These are phyloP conservation scores for Trimorus sp. DNA, from an alignment of 2,888 invertebrate species.

Conservation along the genomic window DNA sequence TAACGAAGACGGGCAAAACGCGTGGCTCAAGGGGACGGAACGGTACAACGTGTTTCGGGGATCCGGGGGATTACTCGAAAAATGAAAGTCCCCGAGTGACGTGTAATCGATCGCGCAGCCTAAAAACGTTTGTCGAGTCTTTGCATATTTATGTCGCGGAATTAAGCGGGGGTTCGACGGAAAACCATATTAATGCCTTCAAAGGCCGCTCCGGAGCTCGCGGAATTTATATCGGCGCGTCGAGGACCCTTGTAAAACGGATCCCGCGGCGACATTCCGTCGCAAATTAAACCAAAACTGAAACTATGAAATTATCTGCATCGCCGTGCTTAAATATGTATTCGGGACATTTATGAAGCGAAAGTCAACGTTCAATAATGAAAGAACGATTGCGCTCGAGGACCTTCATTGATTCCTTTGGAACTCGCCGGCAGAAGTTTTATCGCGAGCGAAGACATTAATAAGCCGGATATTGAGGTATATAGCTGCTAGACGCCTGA, in stretches of 20 bases:
- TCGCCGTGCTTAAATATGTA: constrained; percentile 14
- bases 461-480: too few relatives aligned
- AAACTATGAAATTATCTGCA: constrained; percentile 13
- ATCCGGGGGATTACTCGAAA: constrained; percentile 29
- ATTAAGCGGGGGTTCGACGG: constrained; percentile 6
- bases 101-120: constrained; percentile 37
- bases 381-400: constrained; percentile 8
- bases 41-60: too few relatives aligned
- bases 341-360: constrained; percentile 14
- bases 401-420: constrained; percentile 12
- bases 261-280: too few relatives aligned
- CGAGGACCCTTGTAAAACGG: constrained; percentile 8
- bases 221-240: too few relatives aligned
- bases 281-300: constrained; percentile 18
- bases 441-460: too few relatives aligned
- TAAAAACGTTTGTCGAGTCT: constrained; percentile 40
- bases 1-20: too few relatives aligned
- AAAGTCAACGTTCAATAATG: constrained; percentile 12
- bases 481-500: too few relatives aligned
- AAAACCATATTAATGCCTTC: constrained; percentile 15
- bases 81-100: constrained; percentile 24
- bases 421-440: too few relatives aligned
- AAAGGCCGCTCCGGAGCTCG: background rate
- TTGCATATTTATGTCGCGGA: constrained; percentile 36
- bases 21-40: too few relatives aligned